Percentiles rank a stretch among this genome's conserved stretches.
Evolutionary conservation across 1,140 invertebrate species (phyloP).

Genomic region (Brachionus plicatilis): DNA sequence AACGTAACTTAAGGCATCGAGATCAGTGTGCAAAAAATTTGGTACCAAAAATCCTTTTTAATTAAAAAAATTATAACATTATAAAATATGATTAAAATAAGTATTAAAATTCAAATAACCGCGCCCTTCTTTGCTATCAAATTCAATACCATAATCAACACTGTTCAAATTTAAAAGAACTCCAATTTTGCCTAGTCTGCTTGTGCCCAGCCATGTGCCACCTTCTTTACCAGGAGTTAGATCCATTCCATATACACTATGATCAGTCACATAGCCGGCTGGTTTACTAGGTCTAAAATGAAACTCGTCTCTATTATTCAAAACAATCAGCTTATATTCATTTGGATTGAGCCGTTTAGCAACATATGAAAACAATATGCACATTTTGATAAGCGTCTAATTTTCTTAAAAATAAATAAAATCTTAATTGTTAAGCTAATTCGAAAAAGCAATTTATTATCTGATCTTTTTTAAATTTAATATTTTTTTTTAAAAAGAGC

Average conservation of each 20-base stretch:
- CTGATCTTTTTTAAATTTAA: background rate
- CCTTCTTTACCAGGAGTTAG: conserved; percentile 24
- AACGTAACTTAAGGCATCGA: background rate
- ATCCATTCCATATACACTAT: conserved; percentile 23
- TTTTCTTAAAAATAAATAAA: background rate
- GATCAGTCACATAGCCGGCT: background rate
- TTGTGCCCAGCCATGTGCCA: conserved; percentile 34
- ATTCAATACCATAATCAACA: background rate
- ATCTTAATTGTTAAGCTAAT: no score
- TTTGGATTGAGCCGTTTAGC: background rate
- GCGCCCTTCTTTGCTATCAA: background rate
- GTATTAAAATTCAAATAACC: background rate
- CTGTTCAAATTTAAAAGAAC: conserved; percentile 23
- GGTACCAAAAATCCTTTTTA: conserved; percentile 37
- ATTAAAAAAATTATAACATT: background rate
- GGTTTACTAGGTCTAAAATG: conserved; percentile 29
- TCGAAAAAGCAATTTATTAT: background rate
- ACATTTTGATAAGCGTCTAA: background rate
- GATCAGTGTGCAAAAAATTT: background rate
- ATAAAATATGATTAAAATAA: background rate
- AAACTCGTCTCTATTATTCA: conserved; percentile 32
- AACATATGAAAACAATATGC: conserved; percentile 30
- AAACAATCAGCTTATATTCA: conserved; percentile 9
- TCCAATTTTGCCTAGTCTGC: background rate
- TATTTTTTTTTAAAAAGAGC: background rate